Conservation (phyloP, 1,140 invertebrate genomes). For the Drosophila jambulina region DNA sequence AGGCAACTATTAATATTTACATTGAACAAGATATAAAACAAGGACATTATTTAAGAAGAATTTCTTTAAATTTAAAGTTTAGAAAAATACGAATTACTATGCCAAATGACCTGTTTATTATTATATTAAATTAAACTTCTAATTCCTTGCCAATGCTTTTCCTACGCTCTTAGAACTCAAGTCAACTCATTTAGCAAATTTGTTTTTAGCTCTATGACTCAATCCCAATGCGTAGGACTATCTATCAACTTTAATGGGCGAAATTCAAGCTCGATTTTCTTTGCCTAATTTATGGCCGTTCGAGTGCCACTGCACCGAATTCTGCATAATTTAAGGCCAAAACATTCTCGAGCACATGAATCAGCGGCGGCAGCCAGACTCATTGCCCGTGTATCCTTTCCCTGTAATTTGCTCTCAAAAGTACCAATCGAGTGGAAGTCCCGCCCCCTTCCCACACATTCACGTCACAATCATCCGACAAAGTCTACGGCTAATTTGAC, state of each 20-base stretch:
- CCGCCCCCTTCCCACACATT: constrained; percentile 21
- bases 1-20: neutral
- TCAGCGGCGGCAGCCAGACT: constrained; percentile 21
- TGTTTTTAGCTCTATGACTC: neutral
- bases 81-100: neutral
- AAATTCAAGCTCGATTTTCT: constrained; percentile 9
- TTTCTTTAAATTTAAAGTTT: neutral
- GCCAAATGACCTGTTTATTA: neutral
- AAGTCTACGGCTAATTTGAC: constrained; percentile 75
- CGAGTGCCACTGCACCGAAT: neutral
- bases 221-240: neutral
- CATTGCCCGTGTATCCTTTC: constrained; percentile 38
- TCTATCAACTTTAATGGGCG: constrained; percentile 3
- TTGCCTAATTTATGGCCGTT: neutral
- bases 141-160: neutral
- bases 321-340: constrained; percentile 30
- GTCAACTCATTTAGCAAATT: neutral
- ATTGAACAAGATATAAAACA: neutral
- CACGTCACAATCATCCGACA: constrained; percentile 31
- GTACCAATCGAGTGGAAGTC: constrained; percentile 45
- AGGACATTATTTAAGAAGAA: neutral
- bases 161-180: too few species aligned
- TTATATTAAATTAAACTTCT: neutral
- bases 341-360: constrained; percentile 28
- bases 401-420: constrained; percentile 49